Percentiles rank a stretch among this genome's conserved stretches.
These are phyloP conservation scores for Phalacrocorax carbo DNA, from an alignment of 2,113 vertebrate genomes.

Conservation along the genomic window DNA sequence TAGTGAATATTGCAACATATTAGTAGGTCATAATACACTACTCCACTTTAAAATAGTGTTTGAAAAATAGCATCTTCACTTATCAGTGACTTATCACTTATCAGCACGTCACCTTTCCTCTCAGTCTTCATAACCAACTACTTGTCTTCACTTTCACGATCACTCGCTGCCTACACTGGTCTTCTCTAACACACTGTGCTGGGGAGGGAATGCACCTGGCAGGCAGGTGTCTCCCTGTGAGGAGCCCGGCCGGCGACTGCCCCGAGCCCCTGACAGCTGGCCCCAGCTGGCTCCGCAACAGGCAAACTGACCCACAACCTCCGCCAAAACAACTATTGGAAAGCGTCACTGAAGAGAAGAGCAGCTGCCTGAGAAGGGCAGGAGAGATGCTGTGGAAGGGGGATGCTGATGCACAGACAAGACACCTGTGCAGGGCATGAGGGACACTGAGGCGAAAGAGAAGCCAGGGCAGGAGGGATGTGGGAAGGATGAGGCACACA, in stretches of 20 bases:
- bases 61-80: rapidly evolving
- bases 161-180: rapidly evolving
- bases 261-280: rapidly evolving
- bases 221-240: no score
- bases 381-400: background rate
- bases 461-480: background rate
- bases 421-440: rapidly evolving
- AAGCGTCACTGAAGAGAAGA: no score
- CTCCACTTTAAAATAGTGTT: background rate
- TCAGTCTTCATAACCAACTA: background rate
- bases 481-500: background rate
- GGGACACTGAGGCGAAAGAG: rapidly evolving
- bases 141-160: background rate
- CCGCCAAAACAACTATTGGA: rapidly evolving
- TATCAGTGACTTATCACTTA: background rate
- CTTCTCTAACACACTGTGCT: rapidly evolving
- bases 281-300: no score
- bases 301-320: no score
- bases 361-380: no score
- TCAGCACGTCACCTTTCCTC: rapidly evolving
- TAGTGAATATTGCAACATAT: background rate
- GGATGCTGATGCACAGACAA: background rate
- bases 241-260: rapidly evolving
- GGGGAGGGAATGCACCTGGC: rapidly evolving
- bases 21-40: background rate